A percentile compares a stretch with the other conserved stretches of the same genome.
Conservation (phyloP, 2,888 invertebrate species). For the Parnassius orleans region DNA sequence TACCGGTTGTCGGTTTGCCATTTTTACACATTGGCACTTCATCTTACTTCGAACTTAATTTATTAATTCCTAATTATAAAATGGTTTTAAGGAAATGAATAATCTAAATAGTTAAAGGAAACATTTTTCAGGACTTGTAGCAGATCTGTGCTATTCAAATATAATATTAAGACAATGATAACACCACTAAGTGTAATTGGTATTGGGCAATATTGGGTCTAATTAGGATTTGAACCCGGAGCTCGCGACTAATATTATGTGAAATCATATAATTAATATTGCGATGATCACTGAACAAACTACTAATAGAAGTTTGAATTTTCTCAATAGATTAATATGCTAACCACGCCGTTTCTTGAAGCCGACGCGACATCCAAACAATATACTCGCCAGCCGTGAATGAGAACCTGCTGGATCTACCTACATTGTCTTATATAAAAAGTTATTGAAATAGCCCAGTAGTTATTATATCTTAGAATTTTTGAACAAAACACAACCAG, state of each 20-base stretch:
- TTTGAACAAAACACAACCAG: neutral
- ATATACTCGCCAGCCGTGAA: conserved; percentile 35
- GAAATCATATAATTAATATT: neutral
- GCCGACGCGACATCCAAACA: conserved; percentile 33
- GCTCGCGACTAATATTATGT: neutral
- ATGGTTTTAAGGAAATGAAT: too few relatives aligned
- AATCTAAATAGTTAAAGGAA: too few relatives aligned
- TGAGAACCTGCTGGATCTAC: conserved; percentile 32
- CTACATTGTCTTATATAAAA: conserved; percentile 31
- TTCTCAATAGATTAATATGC: conserved; percentile 38
- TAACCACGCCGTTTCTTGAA: conserved; percentile 32
- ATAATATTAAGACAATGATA: neutral
- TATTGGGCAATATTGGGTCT: neutral
- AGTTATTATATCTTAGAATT: conserved; percentile 18
- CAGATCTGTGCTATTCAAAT: too few relatives aligned
- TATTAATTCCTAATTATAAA: too few relatives aligned
- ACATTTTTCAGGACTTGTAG: too few relatives aligned
- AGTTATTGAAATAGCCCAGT: conserved; percentile 32
- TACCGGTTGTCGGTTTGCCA: too few relatives aligned
- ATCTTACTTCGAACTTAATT: too few relatives aligned
- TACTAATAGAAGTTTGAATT: conserved; percentile 34
- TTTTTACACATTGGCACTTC: too few relatives aligned
- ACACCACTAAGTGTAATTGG: neutral
- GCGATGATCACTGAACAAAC: conserved; percentile 14
- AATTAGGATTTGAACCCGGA: neutral